phyloP scores from a whole-genome alignment of 2,888 invertebrate genomes.

The Odontomyia ornata region DNA sequence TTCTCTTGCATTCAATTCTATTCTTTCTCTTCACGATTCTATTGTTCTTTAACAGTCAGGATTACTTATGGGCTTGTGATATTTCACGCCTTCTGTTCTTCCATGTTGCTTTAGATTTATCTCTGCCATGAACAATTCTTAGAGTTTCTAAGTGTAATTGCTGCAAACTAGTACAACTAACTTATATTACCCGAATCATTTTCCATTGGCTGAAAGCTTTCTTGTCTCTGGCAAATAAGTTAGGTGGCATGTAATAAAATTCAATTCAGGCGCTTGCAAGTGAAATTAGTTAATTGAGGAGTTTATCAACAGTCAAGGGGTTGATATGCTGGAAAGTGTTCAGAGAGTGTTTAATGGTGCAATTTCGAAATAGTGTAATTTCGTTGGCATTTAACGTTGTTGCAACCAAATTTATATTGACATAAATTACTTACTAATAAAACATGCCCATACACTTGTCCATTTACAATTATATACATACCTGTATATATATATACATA shows the following conservation, averaged over 20 bases:
- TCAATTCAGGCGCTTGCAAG: slow-evolving; percentile 26
- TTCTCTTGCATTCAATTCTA: too few relatives aligned
- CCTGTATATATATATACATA: too few relatives aligned
- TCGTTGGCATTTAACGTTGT: too few relatives aligned
- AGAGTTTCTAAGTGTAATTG: slow-evolving; percentile 6
- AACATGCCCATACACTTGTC: too few relatives aligned
- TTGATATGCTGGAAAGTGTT: slow-evolving; percentile 18
- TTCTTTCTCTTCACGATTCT: too few relatives aligned
- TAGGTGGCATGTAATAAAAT: slow-evolving; percentile 14
- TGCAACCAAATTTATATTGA: too few relatives aligned
- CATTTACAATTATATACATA: too few relatives aligned
- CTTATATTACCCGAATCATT: neutral
- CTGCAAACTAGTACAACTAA: slow-evolving; percentile 10
- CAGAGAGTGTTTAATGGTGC: too few relatives aligned
- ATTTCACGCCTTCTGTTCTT: slow-evolving; percentile 10
- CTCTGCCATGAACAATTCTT: slow-evolving; percentile 28
- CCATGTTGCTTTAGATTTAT: slow-evolving; percentile 25
- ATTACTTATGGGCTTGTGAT: neutral
- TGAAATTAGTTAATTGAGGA: slow-evolving; percentile 33
- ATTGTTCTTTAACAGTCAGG: neutral
- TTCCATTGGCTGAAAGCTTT: neutral
- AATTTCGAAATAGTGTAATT: too few relatives aligned
- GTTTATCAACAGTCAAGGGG: slow-evolving; percentile 22
- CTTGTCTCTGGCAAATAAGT: neutral
- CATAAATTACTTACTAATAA: too few relatives aligned